Base-by-base conservation (phyloP, 2,888 invertebrate species). In the Malacosoma neustria region DNA sequence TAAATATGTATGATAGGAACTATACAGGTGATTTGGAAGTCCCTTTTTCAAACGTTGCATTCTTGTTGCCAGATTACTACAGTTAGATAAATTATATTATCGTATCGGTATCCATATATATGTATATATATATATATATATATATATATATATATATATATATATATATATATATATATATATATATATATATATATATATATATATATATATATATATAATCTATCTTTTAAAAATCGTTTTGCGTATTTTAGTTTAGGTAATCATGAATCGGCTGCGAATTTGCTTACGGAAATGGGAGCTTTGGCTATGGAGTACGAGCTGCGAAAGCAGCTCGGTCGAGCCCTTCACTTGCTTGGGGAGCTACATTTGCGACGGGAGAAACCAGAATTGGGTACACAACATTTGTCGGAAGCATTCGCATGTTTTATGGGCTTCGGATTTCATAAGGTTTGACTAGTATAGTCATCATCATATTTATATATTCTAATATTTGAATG, bases 281-380 rank as follows among this genome's bases (percentile, higher is more conserved):
- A 62, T 31, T 43, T 80, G 9, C 55, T 87, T 1, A 81, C 81
- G 0, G 75, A 80, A 48, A 84, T 87, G 82, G 85, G 85, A 1
- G 63, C 72, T 0, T 35, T 76, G 41, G 81, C 81, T 0, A 75
- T 85, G 79, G 62, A 79, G 3, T 46, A 77, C 14, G 57, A 63
- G 1, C 46, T 76, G 3, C 55, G 72, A 4, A 61, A 68, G 36
- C 77, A 81, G 30, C 55, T 85, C 9, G 85, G 85, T 0, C 61
- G 72, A 5, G 85, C 86, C 0, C 40, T 85, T 32, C 79, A 84
- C 42, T 51, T 84, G 3, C 60, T 85, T 1, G 86, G 85, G 1
- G 86, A 86, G 36, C 53, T 85, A 15, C 79, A 85, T 39, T 55
- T 86, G 14, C 61, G 72, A 33, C 57, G 80, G 3, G 81, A 80